Evolutionary conservation across 2,113 vertebrate species (phyloP), one percentile per base, ranked within the genome.

Genomic region (Lagopus muta): DNA sequence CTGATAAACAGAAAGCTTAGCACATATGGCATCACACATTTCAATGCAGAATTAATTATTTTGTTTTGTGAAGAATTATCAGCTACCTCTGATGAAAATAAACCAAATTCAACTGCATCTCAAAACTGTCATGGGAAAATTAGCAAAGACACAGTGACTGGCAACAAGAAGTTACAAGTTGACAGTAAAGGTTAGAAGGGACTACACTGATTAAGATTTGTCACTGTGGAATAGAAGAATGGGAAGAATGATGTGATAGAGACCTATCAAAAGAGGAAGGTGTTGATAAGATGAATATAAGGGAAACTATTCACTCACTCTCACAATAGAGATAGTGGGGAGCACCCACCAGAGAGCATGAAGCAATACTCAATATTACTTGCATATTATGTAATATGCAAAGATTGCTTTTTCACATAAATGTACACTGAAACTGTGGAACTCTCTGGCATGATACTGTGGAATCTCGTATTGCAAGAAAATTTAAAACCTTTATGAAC

Each of bases 61-160:
- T 90, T 50, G 24, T 54, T 75, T 40, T 40, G 22, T 13, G 11
- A 50, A 50, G 22, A 24, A 45, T 42, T 86, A 9, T 47, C 28
- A 25, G 6, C 38, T 79, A n/a, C 78, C 84, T 87, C 18, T 71
- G 62, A 79, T 22, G 30, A 67, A 84, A 87, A 88, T 45, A 67
- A 69, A 3, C 4, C 43, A 83, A 73, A 85, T 87, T 88, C 28
- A 62, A 19, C 10, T 21, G 13, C 34, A 47, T 66, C 30, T 45
- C 32, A 74, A 72, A 89, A 70, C 34, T 61, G 4, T 8, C 72
- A 2, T 42, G 17, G 32, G 34, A 65, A 17, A 78, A 71, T 75
- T 58, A 36, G 1, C 11, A 36, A 55, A 92, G 57, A 75, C 7
- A 61, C 4, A 13, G 48, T 40, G 38, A 64, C 78, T 6, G 13